Conservation (phyloP, 1,140 invertebrate species). For the Neodiprion pinetum region DNA sequence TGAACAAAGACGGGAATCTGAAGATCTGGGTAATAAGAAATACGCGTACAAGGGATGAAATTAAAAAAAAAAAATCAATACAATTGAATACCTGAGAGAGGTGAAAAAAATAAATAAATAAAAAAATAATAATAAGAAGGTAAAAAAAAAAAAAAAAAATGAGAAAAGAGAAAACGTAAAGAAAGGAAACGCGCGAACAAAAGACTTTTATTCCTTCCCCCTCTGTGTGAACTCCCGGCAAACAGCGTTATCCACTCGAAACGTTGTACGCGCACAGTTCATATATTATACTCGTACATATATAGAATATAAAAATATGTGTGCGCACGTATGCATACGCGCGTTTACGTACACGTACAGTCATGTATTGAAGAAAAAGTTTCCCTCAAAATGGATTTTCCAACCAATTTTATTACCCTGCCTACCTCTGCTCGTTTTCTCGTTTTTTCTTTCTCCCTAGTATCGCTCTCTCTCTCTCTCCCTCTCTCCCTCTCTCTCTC, state of each 20-base stretch:
- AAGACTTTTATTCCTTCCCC: too few species aligned
- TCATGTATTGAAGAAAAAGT: neutral
- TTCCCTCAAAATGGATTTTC: conserved; percentile 1
- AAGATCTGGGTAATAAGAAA: too few species aligned
- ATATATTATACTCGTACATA: too few species aligned
- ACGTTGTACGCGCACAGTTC: neutral
- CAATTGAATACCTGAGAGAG: too few species aligned
- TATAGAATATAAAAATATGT: neutral
- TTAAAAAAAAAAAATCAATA: neutral
- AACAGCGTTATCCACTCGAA: conserved; percentile 5
- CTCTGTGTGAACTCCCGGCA: neutral
- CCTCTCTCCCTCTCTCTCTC: neutral
- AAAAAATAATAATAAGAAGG: too few species aligned
- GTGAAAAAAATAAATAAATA: too few species aligned
- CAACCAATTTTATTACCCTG: neutral
- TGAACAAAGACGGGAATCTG: too few species aligned
- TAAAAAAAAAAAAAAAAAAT: too few species aligned
- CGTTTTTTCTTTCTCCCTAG: too few species aligned
- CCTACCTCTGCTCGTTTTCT: neutral
- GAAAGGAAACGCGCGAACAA: too few species aligned
- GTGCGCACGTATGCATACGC: neutral
- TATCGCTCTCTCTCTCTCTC: neutral
- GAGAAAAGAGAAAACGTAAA: too few species aligned
- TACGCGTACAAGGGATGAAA: neutral
- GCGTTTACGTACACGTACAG: too few species aligned